Evolutionary conservation across 1,140 invertebrate species (phyloP), one percentile per base, ranked within the genome.

Genomic region (Drosophila seguyi): DNA sequence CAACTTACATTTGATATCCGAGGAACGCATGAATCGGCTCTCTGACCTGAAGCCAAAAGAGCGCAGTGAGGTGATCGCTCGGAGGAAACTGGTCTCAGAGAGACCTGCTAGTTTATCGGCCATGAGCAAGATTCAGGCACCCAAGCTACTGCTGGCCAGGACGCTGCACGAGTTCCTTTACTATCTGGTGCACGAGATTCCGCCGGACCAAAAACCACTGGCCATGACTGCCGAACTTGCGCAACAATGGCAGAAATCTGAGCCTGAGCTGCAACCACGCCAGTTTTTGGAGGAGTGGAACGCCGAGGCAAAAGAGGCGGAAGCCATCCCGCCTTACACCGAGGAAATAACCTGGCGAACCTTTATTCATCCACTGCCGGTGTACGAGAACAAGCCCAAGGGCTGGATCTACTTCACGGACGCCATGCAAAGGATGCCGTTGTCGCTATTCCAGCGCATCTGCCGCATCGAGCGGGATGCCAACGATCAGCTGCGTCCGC

Each of bases 351-450:
- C 92, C 72, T 97, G 96, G 96, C 96, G 95, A 92, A 96, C 95
- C 92, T 97, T 97, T 83, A 92, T 97, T 13, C 95, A 95, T 3
- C 95, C 96, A 2, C 81, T 97, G 41, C 95, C 95, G 1, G 82
- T 92, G 45, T 95, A 97, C 81, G 87, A 80, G 41, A 94, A 94
- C 41, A 96, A 94, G 92, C 93, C 93, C 2, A 39, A 91, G n/a
- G 96, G 97, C 20, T 97, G 96, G 96, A 93, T 94, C n/a, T 93
- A 96, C 45, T 93, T 97, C 74, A 94, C 94, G 67, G 97, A 98
- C 85, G 90, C 96, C 10, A 86, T 97, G 6, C 91, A 96, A 2
- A 93, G 96, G 0, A 93, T 98, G 71, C 97, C 97, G 0, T 77
- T 98, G 0, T 95, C 94, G 0, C 81, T 97, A 13, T 96, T 97